phyloP scores from a whole-genome alignment of 2,888 invertebrate genomes.

The Drosophila paracracens region DNA sequence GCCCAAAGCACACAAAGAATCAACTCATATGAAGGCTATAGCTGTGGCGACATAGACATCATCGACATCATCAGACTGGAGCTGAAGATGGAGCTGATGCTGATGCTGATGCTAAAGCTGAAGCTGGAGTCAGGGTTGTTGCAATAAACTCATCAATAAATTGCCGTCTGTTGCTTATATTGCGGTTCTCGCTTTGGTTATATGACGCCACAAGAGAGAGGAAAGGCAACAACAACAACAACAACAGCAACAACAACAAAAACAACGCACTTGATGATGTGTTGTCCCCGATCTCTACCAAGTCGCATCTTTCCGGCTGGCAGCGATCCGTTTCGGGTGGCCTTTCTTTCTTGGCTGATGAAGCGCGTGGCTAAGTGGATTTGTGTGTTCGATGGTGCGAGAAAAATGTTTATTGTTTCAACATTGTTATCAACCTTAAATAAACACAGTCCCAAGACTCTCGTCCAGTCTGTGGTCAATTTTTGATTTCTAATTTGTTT shows the following conservation, averaged over 20 bases:
- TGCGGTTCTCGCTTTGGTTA: conserved; percentile 56
- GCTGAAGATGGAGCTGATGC: conserved; percentile 4
- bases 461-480: conserved; percentile 61
- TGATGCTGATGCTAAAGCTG: not conserved
- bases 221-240: conserved; percentile 20
- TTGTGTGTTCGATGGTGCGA: conserved; percentile 83
- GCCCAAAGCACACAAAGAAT: conserved; percentile 70
- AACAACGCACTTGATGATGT: conserved; percentile 64
- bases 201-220: conserved; percentile 48
- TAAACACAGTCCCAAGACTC: conserved; percentile 69
- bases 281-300: conserved; percentile 30
- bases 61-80: conserved; percentile 62
- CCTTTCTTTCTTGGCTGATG: conserved; percentile 35
- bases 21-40: conserved; percentile 58
- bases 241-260: conserved; percentile 23
- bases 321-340: conserved; percentile 52
- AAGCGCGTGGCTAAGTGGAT: conserved; percentile 82
- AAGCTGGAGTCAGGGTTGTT: conserved; percentile 40
- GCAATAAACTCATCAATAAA: conserved; percentile 85
- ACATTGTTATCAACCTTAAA: conserved; percentile 84
- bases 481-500: conserved; percentile 83
- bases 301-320: conserved; percentile 18
- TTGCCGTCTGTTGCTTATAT: conserved; percentile 71
- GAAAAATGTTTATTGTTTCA: conserved; percentile 85
- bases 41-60: conserved; percentile 76